Conservation (phyloP, 2,797 vertebrate species). For the Arvicola amphibius region DNA sequence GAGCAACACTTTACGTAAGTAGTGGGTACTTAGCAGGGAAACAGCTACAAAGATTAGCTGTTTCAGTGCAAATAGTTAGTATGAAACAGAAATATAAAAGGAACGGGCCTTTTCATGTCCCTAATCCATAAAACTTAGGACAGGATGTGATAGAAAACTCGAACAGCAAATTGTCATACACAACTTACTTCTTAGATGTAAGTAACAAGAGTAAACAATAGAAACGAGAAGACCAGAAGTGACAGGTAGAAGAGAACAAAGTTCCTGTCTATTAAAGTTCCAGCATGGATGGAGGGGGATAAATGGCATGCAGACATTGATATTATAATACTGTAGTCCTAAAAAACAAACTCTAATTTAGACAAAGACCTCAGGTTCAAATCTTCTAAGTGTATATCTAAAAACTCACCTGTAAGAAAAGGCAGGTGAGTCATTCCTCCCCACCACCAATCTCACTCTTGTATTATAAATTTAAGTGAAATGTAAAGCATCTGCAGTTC, state of each 20-base stretch:
- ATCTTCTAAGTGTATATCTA: not conserved
- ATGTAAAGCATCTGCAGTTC: not conserved
- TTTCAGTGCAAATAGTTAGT: conserved; percentile 54
- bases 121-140: conserved; percentile 51
- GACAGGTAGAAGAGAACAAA: conserved; percentile 57
- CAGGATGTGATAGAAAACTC: conserved; percentile 63
- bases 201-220: conserved; percentile 45
- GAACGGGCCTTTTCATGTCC: conserved; percentile 48
- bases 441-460: not conserved
- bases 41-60: conserved; percentile 40
- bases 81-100: not conserved
- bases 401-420: not conserved
- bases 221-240: conserved; percentile 68
- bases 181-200: conserved; percentile 57
- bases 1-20: conserved; percentile 62
- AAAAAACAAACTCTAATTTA: conserved; percentile 27
- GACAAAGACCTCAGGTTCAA: conserved; percentile 30
- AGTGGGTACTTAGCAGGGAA: conserved; percentile 23
- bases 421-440: not conserved
- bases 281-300: not conserved
- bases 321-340: not conserved
- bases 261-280: conserved; percentile 58
- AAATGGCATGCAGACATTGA: not conserved
- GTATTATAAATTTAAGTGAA: conserved; percentile 23
- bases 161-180: conserved; percentile 77